phyloP scores from a whole-genome alignment of 1,140 invertebrate genomes.

The Pemphigus obesinymphae region DNA sequence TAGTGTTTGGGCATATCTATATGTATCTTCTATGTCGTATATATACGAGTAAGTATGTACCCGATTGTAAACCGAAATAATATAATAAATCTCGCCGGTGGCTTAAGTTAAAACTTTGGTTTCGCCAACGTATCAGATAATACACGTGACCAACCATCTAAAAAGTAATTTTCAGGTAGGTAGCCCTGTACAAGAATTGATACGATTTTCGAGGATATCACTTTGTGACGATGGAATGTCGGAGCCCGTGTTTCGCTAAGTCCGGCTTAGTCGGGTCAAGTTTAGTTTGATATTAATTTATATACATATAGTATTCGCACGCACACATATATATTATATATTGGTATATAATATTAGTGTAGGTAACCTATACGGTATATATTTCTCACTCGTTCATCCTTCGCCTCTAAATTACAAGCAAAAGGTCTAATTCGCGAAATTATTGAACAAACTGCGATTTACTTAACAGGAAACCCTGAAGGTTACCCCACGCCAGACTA shows the following conservation, averaged over 20 bases:
- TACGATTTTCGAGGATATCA: neutral
- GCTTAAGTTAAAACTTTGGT: conserved; percentile 27
- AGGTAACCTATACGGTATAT: too few species aligned
- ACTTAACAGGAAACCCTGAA: neutral
- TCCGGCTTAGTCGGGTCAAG: conserved; percentile 19
- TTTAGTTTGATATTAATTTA: conserved; percentile 19
- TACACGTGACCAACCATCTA: neutral
- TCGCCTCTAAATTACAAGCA: neutral
- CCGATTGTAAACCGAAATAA: neutral
- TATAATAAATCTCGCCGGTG: conserved; percentile 7
- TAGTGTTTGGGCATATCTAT: too few species aligned
- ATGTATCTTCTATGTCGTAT: too few species aligned
- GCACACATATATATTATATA: neutral
- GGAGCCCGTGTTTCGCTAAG: neutral
- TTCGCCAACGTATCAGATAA: neutral
- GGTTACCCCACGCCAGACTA: neutral
- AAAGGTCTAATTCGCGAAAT: neutral
- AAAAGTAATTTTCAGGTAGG: conserved; percentile 13
- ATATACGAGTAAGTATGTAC: neutral
- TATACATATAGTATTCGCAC: neutral
- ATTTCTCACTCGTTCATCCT: too few species aligned
- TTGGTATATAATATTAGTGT: too few species aligned
- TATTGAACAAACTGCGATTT: neutral
- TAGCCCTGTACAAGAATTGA: neutral
- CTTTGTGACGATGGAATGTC: neutral